Base-by-base conservation (phyloP, 2,113 vertebrate species). In the Sus scrofa region DNA sequence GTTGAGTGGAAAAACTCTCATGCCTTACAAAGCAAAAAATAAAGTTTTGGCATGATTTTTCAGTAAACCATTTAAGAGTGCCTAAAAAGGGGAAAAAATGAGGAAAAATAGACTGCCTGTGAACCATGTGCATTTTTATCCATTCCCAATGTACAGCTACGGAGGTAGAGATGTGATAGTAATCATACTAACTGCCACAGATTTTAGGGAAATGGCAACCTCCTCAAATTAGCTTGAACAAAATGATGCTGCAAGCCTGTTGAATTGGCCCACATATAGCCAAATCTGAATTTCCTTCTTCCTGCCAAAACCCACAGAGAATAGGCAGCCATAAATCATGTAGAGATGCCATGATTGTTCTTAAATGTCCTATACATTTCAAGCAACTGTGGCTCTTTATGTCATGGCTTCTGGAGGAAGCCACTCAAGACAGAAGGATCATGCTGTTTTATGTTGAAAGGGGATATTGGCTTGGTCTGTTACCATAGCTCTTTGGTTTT, bases 191-290 rank as follows among this genome's bases (percentile, higher is more conserved):
- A 82, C 92, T 71, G 81, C 81, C 97, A 93, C 88, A 75, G 67
- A 93, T 95, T 95, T 91, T 92, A 97, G 91, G 63, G 89, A 96
- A 94, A 92, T 75, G 91, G 96, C 95, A 98, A 86, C 86, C 84
- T 96, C 87, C 70, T 98, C 97, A 97, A 97, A 98, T 68, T 94
- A 96, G 30, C 95, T 94, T 95, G 95, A 97, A 96, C 75, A 94
- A 86, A 95, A 97, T 52, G 91, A 98, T 74, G 44, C 92, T 77
- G 89, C 37, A 65, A 83, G 30, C 81, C 52, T 94, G 12, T 32
- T 58, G n/a, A 93, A 85, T 24, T 70, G 30, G 34, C 88, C 68
- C 91, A 92, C 85, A 70, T 78, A 77, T 90, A 97, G 95, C 73
- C 81, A 97, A 94, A 96, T 96, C 81, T 56, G 96, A 97, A 96